Conservation (phyloP, 1,140 invertebrate species). For the Sycophila sp. region DNA sequence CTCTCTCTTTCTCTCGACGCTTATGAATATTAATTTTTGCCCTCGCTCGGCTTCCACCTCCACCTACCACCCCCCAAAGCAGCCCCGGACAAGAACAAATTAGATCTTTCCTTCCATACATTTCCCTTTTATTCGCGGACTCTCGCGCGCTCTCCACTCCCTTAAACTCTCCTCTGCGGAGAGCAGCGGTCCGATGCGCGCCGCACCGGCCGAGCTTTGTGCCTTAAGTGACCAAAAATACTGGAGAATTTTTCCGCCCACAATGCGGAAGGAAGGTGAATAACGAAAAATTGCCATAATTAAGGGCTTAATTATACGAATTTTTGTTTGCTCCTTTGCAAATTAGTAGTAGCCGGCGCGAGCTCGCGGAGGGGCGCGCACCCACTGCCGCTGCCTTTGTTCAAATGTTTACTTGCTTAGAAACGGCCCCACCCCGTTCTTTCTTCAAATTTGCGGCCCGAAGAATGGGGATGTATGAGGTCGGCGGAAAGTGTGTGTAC, state of each 20-base stretch:
- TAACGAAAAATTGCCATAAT: constrained; percentile 42
- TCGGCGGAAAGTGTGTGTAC: too few relatives aligned
- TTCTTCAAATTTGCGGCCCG: too few relatives aligned
- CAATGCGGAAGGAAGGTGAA: constrained; percentile 37
- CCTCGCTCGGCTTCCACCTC: constrained; percentile 38
- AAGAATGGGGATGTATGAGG: too few relatives aligned
- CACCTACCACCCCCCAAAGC: constrained; percentile 50
- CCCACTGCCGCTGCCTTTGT: too few relatives aligned
- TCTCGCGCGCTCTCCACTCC: constrained; percentile 43
- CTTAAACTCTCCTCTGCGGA: constrained; percentile 44
- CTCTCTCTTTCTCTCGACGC: constrained; percentile 48
- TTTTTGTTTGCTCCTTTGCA: constrained; percentile 27
- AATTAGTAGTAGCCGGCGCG: not conserved
- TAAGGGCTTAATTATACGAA: constrained; percentile 40
- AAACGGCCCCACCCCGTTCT: too few relatives aligned
- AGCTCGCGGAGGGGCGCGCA: too few relatives aligned
- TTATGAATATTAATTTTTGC: constrained; percentile 68
- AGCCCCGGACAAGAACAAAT: constrained; percentile 66
- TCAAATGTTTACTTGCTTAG: constrained; percentile 24
- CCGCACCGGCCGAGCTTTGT: constrained; percentile 23
- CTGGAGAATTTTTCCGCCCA: constrained; percentile 19
- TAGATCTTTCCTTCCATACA: constrained; percentile 68
- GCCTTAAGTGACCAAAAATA: constrained; percentile 41
- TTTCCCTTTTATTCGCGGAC: constrained; percentile 65
- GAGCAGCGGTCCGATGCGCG: constrained; percentile 23